A percentile compares a stretch with the other conserved stretches of the same genome.
phyloP scores from a whole-genome alignment of 2,797 vertebrate species.

The Centroberyx gerrardi region DNA sequence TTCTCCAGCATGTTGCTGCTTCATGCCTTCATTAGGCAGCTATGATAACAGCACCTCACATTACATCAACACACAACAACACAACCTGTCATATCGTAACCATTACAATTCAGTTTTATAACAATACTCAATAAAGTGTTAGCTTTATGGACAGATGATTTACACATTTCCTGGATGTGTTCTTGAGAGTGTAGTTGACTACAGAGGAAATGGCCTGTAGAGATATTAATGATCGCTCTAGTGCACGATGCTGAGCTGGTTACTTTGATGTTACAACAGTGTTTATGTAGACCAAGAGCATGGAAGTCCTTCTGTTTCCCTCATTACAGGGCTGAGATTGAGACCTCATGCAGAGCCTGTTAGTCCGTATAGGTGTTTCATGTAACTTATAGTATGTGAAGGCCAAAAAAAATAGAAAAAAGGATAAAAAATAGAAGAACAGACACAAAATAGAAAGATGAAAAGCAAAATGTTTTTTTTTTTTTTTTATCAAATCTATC shows the following conservation, averaged over 20 bases:
- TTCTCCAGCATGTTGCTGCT: background rate
- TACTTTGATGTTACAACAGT: background rate
- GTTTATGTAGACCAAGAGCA: background rate
- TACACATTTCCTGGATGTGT: too few species aligned
- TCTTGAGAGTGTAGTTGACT: too few species aligned
- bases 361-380: background rate
- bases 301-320: background rate
- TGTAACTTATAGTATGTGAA: too few species aligned
- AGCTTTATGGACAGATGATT: too few species aligned
- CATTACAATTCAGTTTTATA: background rate
- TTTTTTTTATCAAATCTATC: background rate
- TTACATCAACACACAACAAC: background rate
- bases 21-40: too few species aligned
- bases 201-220: background rate
- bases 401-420: background rate
- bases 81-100: constrained; percentile 3
- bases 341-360: background rate
- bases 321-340: background rate
- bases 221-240: background rate
- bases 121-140: too few species aligned
- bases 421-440: background rate
- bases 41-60: too few species aligned
- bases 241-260: background rate
- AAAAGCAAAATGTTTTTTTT: background rate
- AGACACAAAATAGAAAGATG: background rate